A percentile compares a stretch with the other conserved stretches of the same genome.
Evolutionary conservation across 2,113 vertebrate genomes (phyloP).

Genomic region (Passer domesticus): DNA sequence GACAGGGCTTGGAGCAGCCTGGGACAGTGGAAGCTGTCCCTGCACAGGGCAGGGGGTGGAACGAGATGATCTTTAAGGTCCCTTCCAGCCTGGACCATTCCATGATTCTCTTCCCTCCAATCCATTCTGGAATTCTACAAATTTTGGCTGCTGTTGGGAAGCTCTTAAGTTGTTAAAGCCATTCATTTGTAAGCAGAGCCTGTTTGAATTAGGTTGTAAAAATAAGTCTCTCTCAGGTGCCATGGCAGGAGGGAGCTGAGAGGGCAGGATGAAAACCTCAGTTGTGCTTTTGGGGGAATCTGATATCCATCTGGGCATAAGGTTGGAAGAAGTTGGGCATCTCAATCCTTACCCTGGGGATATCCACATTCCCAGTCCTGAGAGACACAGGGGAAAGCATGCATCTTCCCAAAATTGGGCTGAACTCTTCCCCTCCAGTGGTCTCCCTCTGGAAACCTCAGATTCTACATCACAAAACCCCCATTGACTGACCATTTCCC

Average conservation of each 20-base stretch:
- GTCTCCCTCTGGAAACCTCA: background rate
- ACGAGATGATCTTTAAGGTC: rapidly evolving
- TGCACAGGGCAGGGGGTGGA: background rate
- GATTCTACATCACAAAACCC: background rate
- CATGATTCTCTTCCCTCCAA: background rate
- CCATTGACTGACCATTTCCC: background rate
- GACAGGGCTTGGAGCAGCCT: rapidly evolving
- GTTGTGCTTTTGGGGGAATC: background rate
- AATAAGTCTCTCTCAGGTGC: background rate
- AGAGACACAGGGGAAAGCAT: background rate
- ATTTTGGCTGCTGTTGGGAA: background rate
- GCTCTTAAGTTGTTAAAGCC: background rate
- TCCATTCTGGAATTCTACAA: background rate
- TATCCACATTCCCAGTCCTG: background rate
- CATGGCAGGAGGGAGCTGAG: background rate
- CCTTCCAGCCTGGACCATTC: background rate
- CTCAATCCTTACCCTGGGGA: background rate
- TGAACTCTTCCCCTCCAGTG: background rate
- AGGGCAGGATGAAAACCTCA: background rate
- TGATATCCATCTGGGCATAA: rapidly evolving
- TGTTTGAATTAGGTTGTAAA: background rate
- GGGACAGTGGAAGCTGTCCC: rapidly evolving
- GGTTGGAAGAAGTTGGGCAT: background rate
- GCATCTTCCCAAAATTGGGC: background rate
- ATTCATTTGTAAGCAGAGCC: background rate